Conservation (phyloP, 2,797 vertebrate genomes). For the Monodelphis domestica region DNA sequence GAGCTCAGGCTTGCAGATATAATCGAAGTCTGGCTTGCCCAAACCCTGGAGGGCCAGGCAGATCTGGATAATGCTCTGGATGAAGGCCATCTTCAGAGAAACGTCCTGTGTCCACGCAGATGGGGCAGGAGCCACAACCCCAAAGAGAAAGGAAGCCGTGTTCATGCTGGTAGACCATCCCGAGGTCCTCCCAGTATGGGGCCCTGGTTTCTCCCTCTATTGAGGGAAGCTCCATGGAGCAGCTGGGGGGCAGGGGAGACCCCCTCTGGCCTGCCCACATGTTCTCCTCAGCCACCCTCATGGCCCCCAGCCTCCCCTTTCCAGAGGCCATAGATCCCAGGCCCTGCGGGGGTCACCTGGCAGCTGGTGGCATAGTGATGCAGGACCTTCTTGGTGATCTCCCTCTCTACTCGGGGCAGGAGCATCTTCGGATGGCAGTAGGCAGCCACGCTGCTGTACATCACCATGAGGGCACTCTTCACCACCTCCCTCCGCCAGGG, state of each 20-base stretch:
- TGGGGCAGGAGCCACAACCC: not conserved
- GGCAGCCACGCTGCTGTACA: slow-evolving; percentile 62
- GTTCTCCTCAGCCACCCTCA: not conserved
- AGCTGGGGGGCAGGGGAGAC: too few relatives aligned
- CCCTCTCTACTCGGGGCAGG: slow-evolving; percentile 49
- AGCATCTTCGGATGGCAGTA: slow-evolving; percentile 74
- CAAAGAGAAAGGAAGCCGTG: too few relatives aligned
- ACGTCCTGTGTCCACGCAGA: slow-evolving; percentile 45
- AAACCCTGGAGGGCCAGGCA: not conserved
- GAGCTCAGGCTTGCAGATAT: slow-evolving; percentile 59
- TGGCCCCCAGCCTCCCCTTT: rapidly evolving
- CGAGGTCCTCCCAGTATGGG: too few relatives aligned
- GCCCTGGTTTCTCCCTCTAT: not conserved
- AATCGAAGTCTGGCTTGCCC: slow-evolving; percentile 42
- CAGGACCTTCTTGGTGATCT: slow-evolving; percentile 62
- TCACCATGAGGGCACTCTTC: slow-evolving; percentile 73
- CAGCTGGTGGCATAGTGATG: slow-evolving; percentile 77
- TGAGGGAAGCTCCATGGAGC: too few relatives aligned
- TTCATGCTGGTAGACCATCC: not conserved
- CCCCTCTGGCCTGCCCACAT: not conserved
- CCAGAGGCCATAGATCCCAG: rapidly evolving
- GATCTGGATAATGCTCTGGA: slow-evolving; percentile 69
- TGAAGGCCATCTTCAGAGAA: slow-evolving; percentile 73
- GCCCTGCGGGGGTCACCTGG: slow-evolving; percentile 28
- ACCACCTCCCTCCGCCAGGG: slow-evolving; percentile 66